phyloP scores from a whole-genome alignment of 2,888 invertebrate species.

The Cheilosia grossa region DNA sequence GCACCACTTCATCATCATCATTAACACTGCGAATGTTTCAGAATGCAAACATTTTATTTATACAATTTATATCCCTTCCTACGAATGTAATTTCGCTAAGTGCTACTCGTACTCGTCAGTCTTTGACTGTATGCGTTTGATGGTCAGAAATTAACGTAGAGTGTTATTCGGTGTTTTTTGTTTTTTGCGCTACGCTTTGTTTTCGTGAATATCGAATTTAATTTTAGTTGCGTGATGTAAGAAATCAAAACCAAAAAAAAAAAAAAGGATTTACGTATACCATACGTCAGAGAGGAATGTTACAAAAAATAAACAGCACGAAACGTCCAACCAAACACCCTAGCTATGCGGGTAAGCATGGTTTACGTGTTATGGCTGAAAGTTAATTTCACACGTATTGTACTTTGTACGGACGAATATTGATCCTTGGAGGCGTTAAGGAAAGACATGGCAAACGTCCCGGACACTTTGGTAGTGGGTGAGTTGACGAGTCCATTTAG shows the following conservation, averaged over 20 bases:
- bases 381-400: conserved; percentile 58
- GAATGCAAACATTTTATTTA: conserved; percentile 73
- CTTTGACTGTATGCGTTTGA: conserved; percentile 18
- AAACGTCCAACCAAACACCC: conserved; percentile 6
- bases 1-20: conserved; percentile 68
- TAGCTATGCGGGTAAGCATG: background rate
- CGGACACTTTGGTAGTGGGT: conserved; percentile 4
- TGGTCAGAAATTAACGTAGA: conserved; percentile 64
- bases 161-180: conserved; percentile 60
- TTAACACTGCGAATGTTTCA: conserved; percentile 68
- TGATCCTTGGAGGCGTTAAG: conserved; percentile 35
- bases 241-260: conserved; percentile 25
- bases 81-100: conserved; percentile 70
- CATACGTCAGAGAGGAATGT: conserved; percentile 1
- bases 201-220: conserved; percentile 51
- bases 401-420: conserved; percentile 20
- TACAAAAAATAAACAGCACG: conserved; percentile 3
- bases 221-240: conserved; percentile 59
- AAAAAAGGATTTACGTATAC: background rate
- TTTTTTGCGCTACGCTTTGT: conserved; percentile 48
- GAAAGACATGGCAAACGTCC: conserved; percentile 2
- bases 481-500: conserved; percentile 38
- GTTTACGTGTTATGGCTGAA: conserved; percentile 40
- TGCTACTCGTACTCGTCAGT: conserved; percentile 41
- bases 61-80: conserved; percentile 67